Evolutionary conservation across 2,888 invertebrate species (phyloP), one percentile per base, ranked within the genome.

Genomic region (Zygaena filipendulae): DNA sequence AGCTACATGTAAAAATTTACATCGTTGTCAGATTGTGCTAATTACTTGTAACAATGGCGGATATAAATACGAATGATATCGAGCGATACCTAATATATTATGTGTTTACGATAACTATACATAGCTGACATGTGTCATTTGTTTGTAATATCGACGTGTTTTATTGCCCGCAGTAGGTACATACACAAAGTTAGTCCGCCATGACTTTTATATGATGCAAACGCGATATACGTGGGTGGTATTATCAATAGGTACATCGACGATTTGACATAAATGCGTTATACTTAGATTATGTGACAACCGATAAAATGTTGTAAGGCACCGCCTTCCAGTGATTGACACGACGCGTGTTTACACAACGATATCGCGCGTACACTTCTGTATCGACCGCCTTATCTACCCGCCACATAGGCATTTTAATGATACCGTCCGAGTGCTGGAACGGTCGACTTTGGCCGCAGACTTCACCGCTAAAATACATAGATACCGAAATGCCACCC

Each of bases 191-290:
- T 16, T 42, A 47, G 49, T 58, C n/a, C 55, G 63, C 67, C 64
- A 62, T 64, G 48, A 51, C 59, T 55, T 48, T 49, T 52, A 55
- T 38, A 42, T 66, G 62, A 59, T 58, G 70, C 67, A 66, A 68
- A 48, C 49, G 51, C 49, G 46, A 49, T 47, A 59, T 59, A 59
- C 64, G 68, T 72, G 72, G 72, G 74, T 75, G 74, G 72, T 63
- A 72, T 74, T 77, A 77, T 77, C 75, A 52, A 48, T 50, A 52
- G 56, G 52, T 62, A 69, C 59, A 72, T 74, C 72, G 61, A 46
- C 67, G 67, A 74, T 71, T 70, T 72, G 72, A 75, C 69, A 71
- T 67, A 74, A 77, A 75, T 71, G 74, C 69, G 74, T 72, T 72
- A 71, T 68, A 70, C 62, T 64, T 64, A 72, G 77, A 71, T 74